Conservation (phyloP, 2,113 vertebrate species). For the Heloderma charlesbogerti region DNA sequence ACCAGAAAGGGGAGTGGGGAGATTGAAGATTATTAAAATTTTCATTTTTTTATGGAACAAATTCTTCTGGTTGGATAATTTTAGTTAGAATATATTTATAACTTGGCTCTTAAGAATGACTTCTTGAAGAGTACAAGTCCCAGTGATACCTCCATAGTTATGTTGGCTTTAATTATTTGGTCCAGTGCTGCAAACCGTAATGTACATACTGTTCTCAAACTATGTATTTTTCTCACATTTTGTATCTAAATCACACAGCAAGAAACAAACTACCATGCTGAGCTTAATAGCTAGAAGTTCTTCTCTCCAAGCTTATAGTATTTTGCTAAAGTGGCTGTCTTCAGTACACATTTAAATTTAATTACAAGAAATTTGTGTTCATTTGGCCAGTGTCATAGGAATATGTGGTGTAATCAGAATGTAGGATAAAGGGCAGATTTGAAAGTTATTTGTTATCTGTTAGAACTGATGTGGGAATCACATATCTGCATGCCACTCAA, state of each 20-base stretch:
- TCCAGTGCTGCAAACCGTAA: neutral
- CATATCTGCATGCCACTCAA: neutral
- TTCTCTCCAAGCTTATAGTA: neutral
- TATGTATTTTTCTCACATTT: conserved; percentile 5
- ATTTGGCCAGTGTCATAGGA: neutral
- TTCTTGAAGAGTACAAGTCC: neutral
- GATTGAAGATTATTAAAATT: no score
- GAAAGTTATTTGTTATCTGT: neutral
- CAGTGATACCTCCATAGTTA: neutral
- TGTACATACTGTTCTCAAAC: conserved; percentile 13
- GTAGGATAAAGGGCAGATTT: neutral
- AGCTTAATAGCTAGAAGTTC: conserved; percentile 15
- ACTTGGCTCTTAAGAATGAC: neutral
- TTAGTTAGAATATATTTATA: no score
- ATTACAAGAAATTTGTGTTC: neutral
- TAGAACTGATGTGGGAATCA: neutral
- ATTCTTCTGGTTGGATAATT: no score
- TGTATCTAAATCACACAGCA: conserved; percentile 18
- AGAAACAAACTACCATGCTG: conserved; percentile 17
- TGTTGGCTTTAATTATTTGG: neutral
- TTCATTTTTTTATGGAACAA: no score
- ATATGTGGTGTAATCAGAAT: neutral
- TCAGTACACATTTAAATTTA: conserved; percentile 18
- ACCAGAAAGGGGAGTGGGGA: no score
- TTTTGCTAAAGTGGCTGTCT: conserved; percentile 16